Base-by-base conservation (phyloP, 2,888 invertebrate species). In the Parascotia fuliginaria region DNA sequence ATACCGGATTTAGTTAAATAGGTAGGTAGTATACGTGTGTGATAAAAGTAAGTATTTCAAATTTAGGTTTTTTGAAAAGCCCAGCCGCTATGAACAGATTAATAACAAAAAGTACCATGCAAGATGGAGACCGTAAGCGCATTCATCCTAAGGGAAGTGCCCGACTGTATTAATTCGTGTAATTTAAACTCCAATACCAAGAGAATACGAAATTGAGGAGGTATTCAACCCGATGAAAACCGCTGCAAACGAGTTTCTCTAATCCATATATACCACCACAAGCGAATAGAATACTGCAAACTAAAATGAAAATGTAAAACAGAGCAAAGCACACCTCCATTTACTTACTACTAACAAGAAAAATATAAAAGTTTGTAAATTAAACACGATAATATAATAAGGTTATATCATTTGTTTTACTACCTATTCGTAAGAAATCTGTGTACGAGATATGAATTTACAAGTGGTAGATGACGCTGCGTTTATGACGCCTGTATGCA, bases 111-210 rank as follows among this genome's bases (percentile, higher is more conserved):
- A n/a, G 73, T 73, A 70, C 58, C 67, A 51, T 65, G 54, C 58
- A 59, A 70, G 55, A 72, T 66, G 53, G 62, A 68, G 61, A 65
- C 64, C 55, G 63, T 67, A 71, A 79, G 73, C 76, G 72, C 76
- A 80, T 75, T 75, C 65, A 77, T 79, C 81, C 77, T 80, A 39
- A 24, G 47, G 77, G 75, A 65, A 75, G 74, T 74, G 75, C 66
- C 77, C 78, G 79, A 68, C 72, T 71, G 84, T 82, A 86, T 86
- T 86, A 85, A 86, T 87, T 89, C 81, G 77, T 82, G 86, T 86
- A 86, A 89, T 87, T 86, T 83, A 83, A 84, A 84, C 83, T 81
- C 77, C 77, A 75, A 81, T 87, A 87, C 86, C 80, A 83, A 81
- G 87, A 84, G 83, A 83, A 81, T 79, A 85, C 68, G 76, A 83